Base-by-base conservation (phyloP, 2,888 invertebrate genomes). In the Eremobia ochroleuca region DNA sequence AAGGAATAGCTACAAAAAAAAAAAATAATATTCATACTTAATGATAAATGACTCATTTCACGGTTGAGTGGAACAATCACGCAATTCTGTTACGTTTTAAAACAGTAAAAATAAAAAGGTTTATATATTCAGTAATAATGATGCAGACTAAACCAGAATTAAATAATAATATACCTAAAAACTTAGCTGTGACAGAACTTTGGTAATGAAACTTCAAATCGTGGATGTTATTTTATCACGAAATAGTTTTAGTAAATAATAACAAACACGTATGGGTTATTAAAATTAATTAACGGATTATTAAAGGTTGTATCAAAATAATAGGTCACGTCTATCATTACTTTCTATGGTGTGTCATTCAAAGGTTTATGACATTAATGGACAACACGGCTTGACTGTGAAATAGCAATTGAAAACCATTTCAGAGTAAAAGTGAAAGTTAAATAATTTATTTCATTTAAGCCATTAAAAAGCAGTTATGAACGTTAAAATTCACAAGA, bases 271-370 rank as follows among this genome's bases (percentile, higher is more conserved):
- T 21, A 34, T 15, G 43, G 21, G 34, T 58, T 18, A 58, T 58
- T 70, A 46, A 0, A 46, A 43, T n/a, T 31, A 46, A 70, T 15
- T 34, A 46, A 43, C 4, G 5, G 5, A 34, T n/a, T 31, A n/a
- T 34, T 34, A 73, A 69, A 43, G 18, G 43, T 55, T 34, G 31
- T 58, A 31, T 68, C 43, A 43, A 73, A 73, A 70, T 73, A 28
- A 11, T 58, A 46, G 31, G 58, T 58, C 28, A n/a, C 15, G 21
- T 21, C 8, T 0, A 43, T 55, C 18, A 43, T 34, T 64, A 18
- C 0, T 18, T 4, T 46, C 15, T 4, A 8, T 37, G 28, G 28
- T 8, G 25, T 58, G 1, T 15, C 18, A 28, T 37, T 65, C 5
- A 46, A 34, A 65, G 5, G 8, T 65, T 37, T 37, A 28, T 58